Evolutionary conservation across 2,888 invertebrate genomes (phyloP).

Genomic region (Subacronicta megacephala): DNA sequence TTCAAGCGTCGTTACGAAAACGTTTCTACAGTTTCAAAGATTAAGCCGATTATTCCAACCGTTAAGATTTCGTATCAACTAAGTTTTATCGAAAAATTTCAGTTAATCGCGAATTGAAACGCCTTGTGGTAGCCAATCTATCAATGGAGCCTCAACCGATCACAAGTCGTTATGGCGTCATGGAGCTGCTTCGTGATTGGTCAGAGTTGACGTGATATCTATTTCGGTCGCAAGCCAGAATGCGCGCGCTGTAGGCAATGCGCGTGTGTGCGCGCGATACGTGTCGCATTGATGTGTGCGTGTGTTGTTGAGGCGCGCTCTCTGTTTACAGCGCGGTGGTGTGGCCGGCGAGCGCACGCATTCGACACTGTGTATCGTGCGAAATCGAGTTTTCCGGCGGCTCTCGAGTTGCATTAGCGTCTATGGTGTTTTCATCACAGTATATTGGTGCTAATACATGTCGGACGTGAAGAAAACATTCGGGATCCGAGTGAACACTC

Average conservation of each 20-base stretch:
- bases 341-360: conserved; percentile 91
- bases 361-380: conserved; percentile 82
- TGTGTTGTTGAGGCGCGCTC: conserved; percentile 83
- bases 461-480: conserved; percentile 75
- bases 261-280: conserved; percentile 69
- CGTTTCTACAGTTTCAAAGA: conserved; percentile 59
- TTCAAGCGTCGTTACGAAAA: conserved; percentile 15
- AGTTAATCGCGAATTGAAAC: conserved; percentile 87
- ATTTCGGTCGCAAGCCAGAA: conserved; percentile 79
- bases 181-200: conserved; percentile 73
- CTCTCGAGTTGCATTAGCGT: conserved; percentile 75
- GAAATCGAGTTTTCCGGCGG: conserved; percentile 83
- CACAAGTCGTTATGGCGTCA: conserved; percentile 73
- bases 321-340: conserved; percentile 89
- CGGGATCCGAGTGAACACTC: conserved; percentile 58
- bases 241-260: conserved; percentile 75
- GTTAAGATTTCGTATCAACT: conserved; percentile 83
- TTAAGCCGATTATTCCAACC: conserved; percentile 68
- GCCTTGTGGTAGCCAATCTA: conserved; percentile 81
- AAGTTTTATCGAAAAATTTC: conserved; percentile 86
- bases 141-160: conserved; percentile 83
- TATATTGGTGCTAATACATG: conserved; percentile 82
- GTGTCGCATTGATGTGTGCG: conserved; percentile 74
- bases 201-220: conserved; percentile 80
- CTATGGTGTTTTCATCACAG: conserved; percentile 82